phyloP scores from a whole-genome alignment of 2,888 invertebrate genomes.

The Conistra vaccinii region DNA sequence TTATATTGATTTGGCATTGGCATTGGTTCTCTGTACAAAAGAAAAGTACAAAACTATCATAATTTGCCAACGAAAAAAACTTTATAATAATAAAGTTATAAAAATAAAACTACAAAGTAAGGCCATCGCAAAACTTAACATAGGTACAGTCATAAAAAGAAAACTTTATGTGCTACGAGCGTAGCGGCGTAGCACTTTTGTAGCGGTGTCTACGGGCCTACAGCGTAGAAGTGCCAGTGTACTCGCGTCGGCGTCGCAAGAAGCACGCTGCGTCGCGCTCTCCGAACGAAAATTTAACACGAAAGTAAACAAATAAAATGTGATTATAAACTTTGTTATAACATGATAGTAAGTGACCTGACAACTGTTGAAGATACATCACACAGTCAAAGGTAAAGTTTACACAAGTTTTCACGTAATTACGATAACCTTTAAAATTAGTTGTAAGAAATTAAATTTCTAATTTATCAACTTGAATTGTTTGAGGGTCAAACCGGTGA shows the following conservation, averaged over 20 bases:
- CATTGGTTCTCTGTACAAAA: neutral
- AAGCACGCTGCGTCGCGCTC: constrained; percentile 68
- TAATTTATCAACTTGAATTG: constrained; percentile 12
- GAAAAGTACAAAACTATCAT: constrained; percentile 13
- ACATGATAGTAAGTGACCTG: constrained; percentile 66
- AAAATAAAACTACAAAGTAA: constrained; percentile 42
- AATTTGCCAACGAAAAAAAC: constrained; percentile 19
- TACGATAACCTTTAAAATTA: neutral
- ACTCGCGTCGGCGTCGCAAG: constrained; percentile 68
- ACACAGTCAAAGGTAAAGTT: constrained; percentile 63
- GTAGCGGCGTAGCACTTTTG: constrained; percentile 50
- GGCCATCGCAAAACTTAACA: constrained; percentile 26
- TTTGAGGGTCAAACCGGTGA: constrained; percentile 43
- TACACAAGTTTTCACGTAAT: constrained; percentile 14
- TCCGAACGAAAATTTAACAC: constrained; percentile 58
- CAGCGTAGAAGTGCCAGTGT: constrained; percentile 70
- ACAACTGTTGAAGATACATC: constrained; percentile 59
- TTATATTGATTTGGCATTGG: constrained; percentile 30
- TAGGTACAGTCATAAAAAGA: constrained; percentile 41
- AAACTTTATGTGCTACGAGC: constrained; percentile 50
- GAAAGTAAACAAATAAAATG: constrained; percentile 76
- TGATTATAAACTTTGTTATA: constrained; percentile 71
- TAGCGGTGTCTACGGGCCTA: constrained; percentile 54
- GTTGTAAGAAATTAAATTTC: constrained; percentile 8
- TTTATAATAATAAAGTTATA: constrained; percentile 12